Evolutionary conservation across 2,888 invertebrate species (phyloP).

Genomic region (Neoscelio sp.): DNA sequence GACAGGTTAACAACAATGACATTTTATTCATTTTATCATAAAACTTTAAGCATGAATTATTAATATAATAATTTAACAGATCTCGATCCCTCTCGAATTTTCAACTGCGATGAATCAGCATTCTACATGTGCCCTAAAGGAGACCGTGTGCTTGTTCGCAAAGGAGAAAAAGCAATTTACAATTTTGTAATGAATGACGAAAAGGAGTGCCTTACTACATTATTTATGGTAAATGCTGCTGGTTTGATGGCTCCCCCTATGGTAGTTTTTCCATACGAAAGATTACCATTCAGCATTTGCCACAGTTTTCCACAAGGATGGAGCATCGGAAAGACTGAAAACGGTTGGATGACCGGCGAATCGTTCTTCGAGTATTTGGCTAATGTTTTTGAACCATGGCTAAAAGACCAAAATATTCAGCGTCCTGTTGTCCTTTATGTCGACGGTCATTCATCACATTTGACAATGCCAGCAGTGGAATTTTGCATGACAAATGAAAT

Average conservation of each 20-base stretch:
- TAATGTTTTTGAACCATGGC: slow-evolving; percentile 79
- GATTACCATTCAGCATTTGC: slow-evolving; percentile 72
- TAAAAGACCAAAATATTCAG: no score
- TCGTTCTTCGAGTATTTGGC: slow-evolving; percentile 80
- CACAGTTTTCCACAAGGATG: slow-evolving; percentile 74
- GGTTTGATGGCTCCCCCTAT: slow-evolving; percentile 71
- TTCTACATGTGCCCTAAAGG: no score
- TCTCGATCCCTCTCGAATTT: no score
- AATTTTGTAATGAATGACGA: no score
- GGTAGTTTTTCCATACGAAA: slow-evolving; percentile 74
- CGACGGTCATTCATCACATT: no score
- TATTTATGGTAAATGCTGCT: slow-evolving; percentile 66
- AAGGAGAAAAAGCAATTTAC: slow-evolving; percentile 29
- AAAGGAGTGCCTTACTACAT: slow-evolving; percentile 16
- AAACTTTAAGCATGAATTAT: no score
- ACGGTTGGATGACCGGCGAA: slow-evolving; percentile 81
- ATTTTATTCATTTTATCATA: no score
- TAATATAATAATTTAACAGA: no score
- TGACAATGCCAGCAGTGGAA: slow-evolving; percentile 80
- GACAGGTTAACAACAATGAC: no score
- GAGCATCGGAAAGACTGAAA: slow-evolving; percentile 80
- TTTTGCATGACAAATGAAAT: slow-evolving; percentile 74
- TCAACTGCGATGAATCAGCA: slow-evolving; percentile 6
- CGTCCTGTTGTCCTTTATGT: no score
- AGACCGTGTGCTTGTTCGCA: neutral